Conservation (phyloP, 2,113 vertebrate species). For the Phalacrocorax carbo region DNA sequence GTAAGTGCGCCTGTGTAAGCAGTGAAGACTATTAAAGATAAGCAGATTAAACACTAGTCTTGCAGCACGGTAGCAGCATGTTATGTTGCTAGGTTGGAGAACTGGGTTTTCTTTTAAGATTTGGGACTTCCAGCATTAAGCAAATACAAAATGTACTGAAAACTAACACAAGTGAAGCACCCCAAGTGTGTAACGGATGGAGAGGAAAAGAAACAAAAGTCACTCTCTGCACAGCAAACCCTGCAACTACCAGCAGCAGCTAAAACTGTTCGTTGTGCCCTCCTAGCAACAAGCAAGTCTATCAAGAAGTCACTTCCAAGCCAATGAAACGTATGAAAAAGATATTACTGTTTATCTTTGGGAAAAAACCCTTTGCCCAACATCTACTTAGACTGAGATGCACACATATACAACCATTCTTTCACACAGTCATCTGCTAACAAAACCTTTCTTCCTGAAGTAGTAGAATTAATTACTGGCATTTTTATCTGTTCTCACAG, state of each 20-base stretch:
- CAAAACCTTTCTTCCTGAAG: background rate
- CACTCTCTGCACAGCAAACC: background rate
- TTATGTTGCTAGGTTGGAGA: slow-evolving; percentile 32
- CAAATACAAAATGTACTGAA: background rate
- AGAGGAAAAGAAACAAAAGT: background rate
- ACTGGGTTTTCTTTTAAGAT: background rate
- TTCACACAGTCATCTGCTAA: background rate
- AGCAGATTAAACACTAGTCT: slow-evolving; percentile 57
- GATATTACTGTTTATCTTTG: background rate
- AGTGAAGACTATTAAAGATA: slow-evolving; percentile 51
- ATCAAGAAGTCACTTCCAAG: background rate
- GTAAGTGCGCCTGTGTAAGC: slow-evolving; percentile 59
- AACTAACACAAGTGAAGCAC: background rate
- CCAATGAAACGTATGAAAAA: background rate
- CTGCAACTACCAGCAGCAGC: background rate
- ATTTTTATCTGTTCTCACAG: background rate
- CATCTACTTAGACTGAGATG: background rate
- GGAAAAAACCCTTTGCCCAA: background rate
- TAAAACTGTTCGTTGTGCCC: background rate
- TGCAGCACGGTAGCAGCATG: slow-evolving; percentile 15
- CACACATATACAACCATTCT: background rate
- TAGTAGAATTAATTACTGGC: background rate
- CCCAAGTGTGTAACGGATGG: background rate
- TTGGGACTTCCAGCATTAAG: background rate
- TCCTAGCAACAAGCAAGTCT: background rate